These are phyloP conservation scores for Campoletis sonorensis DNA, from an alignment of 1,140 invertebrate species.

Conservation along the genomic window DNA sequence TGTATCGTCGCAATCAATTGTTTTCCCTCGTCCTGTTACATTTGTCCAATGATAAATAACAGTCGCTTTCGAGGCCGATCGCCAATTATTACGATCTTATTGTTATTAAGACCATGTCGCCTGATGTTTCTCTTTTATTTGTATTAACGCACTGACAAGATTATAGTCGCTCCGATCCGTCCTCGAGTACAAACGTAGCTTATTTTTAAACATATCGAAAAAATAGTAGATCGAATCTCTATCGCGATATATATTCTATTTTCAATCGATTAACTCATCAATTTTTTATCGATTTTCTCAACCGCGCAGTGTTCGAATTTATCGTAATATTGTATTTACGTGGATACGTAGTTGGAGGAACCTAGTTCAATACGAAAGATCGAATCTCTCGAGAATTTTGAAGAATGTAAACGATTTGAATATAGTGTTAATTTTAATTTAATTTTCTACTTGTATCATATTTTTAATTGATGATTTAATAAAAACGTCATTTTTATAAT, in stretches of 20 bases:
- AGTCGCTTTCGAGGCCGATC: too few relatives aligned
- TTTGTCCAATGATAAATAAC: too few relatives aligned
- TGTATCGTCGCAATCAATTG: neutral
- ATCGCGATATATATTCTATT: neutral
- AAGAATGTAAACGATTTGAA: neutral
- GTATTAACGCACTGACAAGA: conserved; percentile 2
- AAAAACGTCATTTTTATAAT: neutral
- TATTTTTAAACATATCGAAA: neutral
- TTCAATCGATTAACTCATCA: neutral
- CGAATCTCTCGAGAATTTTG: neutral
- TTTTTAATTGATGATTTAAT: neutral
- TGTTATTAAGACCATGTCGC: neutral
- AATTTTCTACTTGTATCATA: neutral
- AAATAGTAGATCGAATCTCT: neutral
- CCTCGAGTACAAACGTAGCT: conserved; percentile 38
- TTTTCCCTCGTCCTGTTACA: too few relatives aligned
- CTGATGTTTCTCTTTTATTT: neutral
- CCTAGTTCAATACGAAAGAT: neutral
- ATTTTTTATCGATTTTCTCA: neutral
- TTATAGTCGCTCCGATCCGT: conserved; percentile 30
- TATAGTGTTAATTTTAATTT: neutral
- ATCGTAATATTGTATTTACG: neutral
- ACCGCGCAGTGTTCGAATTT: neutral
- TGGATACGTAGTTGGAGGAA: neutral
- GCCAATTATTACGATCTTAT: neutral